These are phyloP conservation scores for human DNA, from an alignment of 2,113 vertebrate species.

Conservation along the genomic window GRCh38 chr5:151805501-151806000, in stretches of 20 bases:
- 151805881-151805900: conserved; percentile 16
- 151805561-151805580: conserved; percentile 33
- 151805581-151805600: not conserved
- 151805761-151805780: conserved; percentile 1
- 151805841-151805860: not conserved
- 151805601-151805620: conserved; percentile 19
- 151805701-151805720: not conserved
- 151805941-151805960: not conserved
- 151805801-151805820: conserved; percentile 68
- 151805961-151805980: not conserved
- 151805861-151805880: not conserved
- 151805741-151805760: conserved; percentile 37
- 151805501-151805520: conserved; percentile 50
- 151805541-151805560: not conserved
- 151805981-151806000: not conserved
- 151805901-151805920: conserved; percentile 19
- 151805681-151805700: not conserved
- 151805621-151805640: conserved; percentile 10
- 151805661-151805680: conserved; percentile 18
- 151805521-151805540: not conserved
- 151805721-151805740: conserved; percentile 35
- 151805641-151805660: not conserved
- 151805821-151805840: conserved; percentile 8
- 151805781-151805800: conserved; percentile 35
- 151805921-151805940: not conserved